Evolutionary conservation across 2,113 vertebrate genomes (phyloP).

Genomic region (Muscicapa adusta): DNA sequence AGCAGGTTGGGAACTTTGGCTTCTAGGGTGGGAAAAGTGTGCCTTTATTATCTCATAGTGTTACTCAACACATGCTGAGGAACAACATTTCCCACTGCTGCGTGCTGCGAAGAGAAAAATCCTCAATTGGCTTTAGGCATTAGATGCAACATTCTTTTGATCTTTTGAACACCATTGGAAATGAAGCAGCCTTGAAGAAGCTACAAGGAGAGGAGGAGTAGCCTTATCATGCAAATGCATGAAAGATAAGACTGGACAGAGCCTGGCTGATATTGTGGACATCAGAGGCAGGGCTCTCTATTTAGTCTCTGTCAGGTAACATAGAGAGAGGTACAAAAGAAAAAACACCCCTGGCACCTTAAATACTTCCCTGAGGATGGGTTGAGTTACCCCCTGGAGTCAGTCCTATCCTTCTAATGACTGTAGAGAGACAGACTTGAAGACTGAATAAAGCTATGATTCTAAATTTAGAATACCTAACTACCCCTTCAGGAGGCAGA

Average conservation of each 20-base stretch:
- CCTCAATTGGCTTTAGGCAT: background rate
- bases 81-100: background rate
- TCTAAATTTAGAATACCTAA: background rate
- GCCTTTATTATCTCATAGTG: background rate
- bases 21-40: background rate
- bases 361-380: background rate
- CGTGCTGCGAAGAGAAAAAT: background rate
- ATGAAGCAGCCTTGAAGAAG: background rate
- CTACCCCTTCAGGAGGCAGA: background rate
- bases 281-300: background rate
- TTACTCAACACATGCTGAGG: background rate
- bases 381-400: background rate
- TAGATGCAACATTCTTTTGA: background rate
- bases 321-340: background rate
- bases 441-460: background rate
- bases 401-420: rapidly evolving
- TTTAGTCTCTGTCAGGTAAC: background rate
- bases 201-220: background rate
- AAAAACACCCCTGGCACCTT: background rate
- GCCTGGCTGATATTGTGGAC: background rate
- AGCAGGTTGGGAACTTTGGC: background rate
- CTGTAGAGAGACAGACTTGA: background rate
- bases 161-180: rapidly evolving
- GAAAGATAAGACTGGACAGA: background rate
- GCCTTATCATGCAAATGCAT: background rate